Conservation (phyloP, 2,888 invertebrate species). For the Cybosia mesomella region DNA sequence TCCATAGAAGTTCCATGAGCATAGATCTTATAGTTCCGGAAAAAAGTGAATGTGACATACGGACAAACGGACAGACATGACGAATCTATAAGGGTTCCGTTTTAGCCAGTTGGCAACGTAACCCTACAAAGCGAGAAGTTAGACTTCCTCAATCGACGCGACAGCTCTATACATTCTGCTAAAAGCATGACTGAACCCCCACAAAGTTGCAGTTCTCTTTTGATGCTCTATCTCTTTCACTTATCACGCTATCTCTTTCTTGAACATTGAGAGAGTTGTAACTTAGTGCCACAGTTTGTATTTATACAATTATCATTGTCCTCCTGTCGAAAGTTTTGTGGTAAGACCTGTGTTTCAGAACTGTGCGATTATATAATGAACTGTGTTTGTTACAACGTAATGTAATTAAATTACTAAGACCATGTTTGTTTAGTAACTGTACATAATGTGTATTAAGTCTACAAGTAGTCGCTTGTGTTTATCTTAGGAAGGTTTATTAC, state of each 20-base stretch:
- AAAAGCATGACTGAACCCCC: no score
- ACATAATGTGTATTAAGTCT: not conserved
- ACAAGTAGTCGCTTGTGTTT: not conserved
- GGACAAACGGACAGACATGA: no score
- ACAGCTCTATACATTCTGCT: no score
- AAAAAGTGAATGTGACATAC: no score
- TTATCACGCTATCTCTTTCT: constrained; percentile 1
- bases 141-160: no score
- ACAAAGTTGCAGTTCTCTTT: no score
- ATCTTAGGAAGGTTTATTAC: not conserved
- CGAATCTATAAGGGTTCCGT: no score
- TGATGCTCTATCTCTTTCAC: not conserved
- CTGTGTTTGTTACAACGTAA: not conserved
- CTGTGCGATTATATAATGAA: constrained; percentile 3
- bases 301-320: constrained; percentile 7
- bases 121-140: no score
- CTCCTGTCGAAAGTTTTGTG: constrained; percentile 18
- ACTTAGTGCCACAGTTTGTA: constrained; percentile 11
- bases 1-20: no score
- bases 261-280: not conserved
- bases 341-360: constrained; percentile 7
- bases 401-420: not conserved
- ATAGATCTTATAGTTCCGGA: no score
- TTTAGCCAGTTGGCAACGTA: no score
- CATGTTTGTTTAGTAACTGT: constrained; percentile 5